These are phyloP conservation scores for Therioaphis trifolii DNA, from an alignment of 2,888 invertebrate genomes.

Conservation along the genomic window DNA sequence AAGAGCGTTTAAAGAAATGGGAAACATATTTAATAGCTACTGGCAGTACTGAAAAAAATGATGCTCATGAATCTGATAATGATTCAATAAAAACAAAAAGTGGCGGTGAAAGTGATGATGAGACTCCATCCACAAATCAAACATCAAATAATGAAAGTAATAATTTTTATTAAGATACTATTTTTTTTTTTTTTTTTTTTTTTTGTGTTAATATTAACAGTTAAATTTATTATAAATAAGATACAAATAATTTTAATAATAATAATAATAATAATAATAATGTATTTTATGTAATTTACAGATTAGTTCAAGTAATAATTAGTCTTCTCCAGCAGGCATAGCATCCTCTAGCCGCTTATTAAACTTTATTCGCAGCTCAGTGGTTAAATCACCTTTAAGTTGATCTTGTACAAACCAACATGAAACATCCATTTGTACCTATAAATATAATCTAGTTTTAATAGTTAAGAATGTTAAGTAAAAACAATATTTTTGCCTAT, in stretches of 20 bases:
- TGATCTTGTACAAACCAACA: constrained; percentile 96
- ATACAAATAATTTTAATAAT: constrained; percentile 28
- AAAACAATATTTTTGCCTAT: background rate
- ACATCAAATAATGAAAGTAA: constrained; percentile 39
- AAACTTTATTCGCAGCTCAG: constrained; percentile 94
- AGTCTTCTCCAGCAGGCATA: constrained; percentile 98
- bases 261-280: constrained; percentile 21
- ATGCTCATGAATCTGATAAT: constrained; percentile 48
- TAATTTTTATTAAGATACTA: constrained; percentile 14
- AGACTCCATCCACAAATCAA: constrained; percentile 42
- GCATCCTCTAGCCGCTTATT: constrained; percentile 95
- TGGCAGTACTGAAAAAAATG: constrained; percentile 47
- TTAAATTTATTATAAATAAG: background rate
- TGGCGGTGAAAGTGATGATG: constrained; percentile 59
- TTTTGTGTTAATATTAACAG: too few species aligned
- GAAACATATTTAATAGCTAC: constrained; percentile 76
- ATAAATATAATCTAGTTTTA: constrained; percentile 62
- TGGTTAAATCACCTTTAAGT: constrained; percentile 91
- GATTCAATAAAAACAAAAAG: constrained; percentile 59
- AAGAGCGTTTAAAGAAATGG: constrained; percentile 87
- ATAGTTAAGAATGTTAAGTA: background rate
- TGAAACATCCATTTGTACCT: constrained; percentile 90
- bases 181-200: too few species aligned
- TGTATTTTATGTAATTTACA: constrained; percentile 43
- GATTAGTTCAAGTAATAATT: constrained; percentile 67